Conservation (phyloP, 2,113 vertebrate species). For the Triplophysa siluroides region DNA sequence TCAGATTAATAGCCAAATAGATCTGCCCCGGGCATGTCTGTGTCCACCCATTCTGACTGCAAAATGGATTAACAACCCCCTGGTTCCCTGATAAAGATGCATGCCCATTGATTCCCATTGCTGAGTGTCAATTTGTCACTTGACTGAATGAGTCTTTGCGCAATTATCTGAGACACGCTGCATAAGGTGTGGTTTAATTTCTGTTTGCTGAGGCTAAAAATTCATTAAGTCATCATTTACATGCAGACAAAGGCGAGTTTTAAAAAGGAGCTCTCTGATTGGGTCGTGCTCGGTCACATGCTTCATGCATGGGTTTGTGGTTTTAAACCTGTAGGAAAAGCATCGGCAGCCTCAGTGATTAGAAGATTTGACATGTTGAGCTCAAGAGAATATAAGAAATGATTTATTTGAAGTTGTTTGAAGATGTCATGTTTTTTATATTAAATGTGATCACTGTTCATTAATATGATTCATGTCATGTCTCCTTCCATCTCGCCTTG, state of each 20-base stretch:
- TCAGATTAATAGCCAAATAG: constrained; percentile 43
- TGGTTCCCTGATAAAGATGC: constrained; percentile 14
- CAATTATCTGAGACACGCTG: constrained; percentile 43
- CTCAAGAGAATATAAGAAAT: constrained; percentile 13
- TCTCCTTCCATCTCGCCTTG: not conserved
- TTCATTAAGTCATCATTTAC: constrained; percentile 41
- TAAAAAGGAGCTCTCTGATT: not conserved
- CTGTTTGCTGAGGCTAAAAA: constrained; percentile 37
- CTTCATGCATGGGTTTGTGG: not conserved
- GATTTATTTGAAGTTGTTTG: not conserved
- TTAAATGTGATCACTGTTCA: not conserved
- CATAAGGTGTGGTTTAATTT: constrained; percentile 45
- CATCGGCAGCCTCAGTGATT: too few species aligned
- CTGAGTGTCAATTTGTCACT: constrained; percentile 46
- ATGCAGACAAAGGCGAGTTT: not conserved
- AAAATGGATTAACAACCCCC: constrained; percentile 28
- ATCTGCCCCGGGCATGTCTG: not conserved
- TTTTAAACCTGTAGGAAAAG: not conserved
- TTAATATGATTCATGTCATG: constrained; percentile 37
- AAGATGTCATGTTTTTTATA: not conserved
- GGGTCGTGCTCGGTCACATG: not conserved
- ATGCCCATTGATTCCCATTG: constrained; percentile 47
- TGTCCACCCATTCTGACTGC: not conserved
- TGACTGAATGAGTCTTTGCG: constrained; percentile 41
- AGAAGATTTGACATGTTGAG: not conserved